These are phyloP conservation scores for Tetranychus cinnabarinus DNA, from an alignment of 1,140 invertebrate genomes.

Conservation along the genomic window DNA sequence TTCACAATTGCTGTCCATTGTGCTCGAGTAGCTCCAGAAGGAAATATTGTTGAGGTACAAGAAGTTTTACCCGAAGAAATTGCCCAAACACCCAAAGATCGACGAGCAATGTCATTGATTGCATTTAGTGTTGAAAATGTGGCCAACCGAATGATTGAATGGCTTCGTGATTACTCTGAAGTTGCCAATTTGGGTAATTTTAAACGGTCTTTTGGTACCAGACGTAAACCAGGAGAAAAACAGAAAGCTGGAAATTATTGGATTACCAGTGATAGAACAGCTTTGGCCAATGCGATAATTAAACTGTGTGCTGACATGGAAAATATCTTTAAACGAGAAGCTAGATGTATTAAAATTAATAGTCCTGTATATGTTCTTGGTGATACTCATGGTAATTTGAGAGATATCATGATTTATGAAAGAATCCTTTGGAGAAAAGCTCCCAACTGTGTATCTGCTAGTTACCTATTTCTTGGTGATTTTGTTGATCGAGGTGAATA, in stretches of 20 bases:
- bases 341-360: slow-evolving; percentile 17
- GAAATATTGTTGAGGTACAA: slow-evolving; percentile 1
- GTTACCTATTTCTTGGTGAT: slow-evolving; percentile 36
- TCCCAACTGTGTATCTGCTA: slow-evolving; percentile 28
- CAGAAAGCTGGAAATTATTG: not conserved
- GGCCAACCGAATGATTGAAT: not conserved
- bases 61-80: not conserved
- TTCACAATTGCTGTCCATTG: slow-evolving; percentile 7
- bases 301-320: slow-evolving; percentile 6
- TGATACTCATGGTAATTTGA: slow-evolving; percentile 32
- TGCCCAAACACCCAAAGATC: not conserved
- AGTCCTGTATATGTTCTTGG: slow-evolving; percentile 31
- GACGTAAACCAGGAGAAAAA: not conserved
- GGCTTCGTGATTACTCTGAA: not conserved
- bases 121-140: not conserved
- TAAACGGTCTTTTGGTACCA: not conserved
- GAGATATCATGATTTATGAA: slow-evolving; percentile 33
- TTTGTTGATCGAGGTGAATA: slow-evolving; percentile 32
- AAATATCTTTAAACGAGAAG: slow-evolving; percentile 1
- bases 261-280: not conserved
- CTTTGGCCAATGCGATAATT: slow-evolving; percentile 4
- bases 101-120: not conserved
- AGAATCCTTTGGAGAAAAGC: slow-evolving; percentile 32
- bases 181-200: not conserved
- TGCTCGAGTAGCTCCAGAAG: slow-evolving; percentile 1